These are phyloP conservation scores for Ochlodes sylvanus DNA, from an alignment of 2,888 invertebrate species.

Conservation along the genomic window DNA sequence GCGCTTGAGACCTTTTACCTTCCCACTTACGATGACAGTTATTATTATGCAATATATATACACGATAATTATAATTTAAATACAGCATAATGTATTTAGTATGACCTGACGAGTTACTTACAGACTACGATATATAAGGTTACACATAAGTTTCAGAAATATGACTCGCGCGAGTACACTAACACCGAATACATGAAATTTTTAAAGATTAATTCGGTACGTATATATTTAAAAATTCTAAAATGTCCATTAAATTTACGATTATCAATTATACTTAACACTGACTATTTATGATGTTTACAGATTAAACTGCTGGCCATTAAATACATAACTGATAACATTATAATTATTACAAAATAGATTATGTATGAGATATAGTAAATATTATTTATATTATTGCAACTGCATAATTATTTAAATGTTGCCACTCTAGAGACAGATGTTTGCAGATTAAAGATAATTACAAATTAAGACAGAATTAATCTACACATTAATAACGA, in stretches of 20 bases:
- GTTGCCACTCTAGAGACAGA: constrained; percentile 28
- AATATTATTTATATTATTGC: constrained; percentile 19
- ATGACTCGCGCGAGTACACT: constrained; percentile 21
- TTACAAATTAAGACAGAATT: neutral
- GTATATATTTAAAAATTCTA: constrained; percentile 49
- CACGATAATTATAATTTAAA: constrained; percentile 28
- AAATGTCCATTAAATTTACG: constrained; percentile 28
- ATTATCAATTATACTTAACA: constrained; percentile 51
- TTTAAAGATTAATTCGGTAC: constrained; percentile 54
- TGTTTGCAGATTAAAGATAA: neutral
- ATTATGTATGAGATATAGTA: constrained; percentile 20
- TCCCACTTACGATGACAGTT: constrained; percentile 40
- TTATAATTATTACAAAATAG: constrained; percentile 27
- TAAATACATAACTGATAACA: constrained; percentile 41
- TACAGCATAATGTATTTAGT: constrained; percentile 22
- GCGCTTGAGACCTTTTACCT: constrained; percentile 40
- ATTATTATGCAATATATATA: constrained; percentile 30
- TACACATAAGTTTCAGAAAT: constrained; percentile 3
- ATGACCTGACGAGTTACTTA: constrained; percentile 12
- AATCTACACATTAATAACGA: neutral
- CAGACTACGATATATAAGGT: constrained; percentile 15
- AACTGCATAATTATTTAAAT: neutral
- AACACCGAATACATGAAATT: constrained; percentile 22
- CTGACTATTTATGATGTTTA: constrained; percentile 56
- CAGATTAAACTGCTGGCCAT: constrained; percentile 67